Base-by-base conservation (phyloP, 1,140 invertebrate genomes). In the Heliconius hermathena region DNA sequence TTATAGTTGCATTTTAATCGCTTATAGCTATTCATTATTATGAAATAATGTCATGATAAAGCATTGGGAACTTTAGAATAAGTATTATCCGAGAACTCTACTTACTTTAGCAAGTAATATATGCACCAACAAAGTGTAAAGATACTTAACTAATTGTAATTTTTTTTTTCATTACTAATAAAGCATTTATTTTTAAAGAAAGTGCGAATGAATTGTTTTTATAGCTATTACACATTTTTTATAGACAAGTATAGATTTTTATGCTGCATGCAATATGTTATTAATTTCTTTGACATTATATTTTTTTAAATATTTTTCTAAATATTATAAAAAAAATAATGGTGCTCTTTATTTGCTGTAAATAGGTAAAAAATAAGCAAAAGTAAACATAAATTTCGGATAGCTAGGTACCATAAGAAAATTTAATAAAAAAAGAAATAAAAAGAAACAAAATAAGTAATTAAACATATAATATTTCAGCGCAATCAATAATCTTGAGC, bases 401-500 rank as follows among this genome's bases (percentile, higher is more conserved):
- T 13, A 66, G 3, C 18, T n/a, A 29, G 11, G 11, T 22, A 11
- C 1, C 4, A 66, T n/a, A 66, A 26, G 2, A 66, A 29, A 29
- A 60, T 1, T 66, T 29, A 29, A 3, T 29, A 66, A 29, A 66
- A 22, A 60, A 60, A 60, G 54, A 60, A 60, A 60, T 60, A 22
- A 60, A 60, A 60, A 66, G 26, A 66, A 66, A 66, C 60, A 66
- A 13, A 29, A 66, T 46, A 33, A 74, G 71, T 81, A 71, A 71
- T 78, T 81, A 84, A 84, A 78, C 80, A 70, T 83, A 70, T 82
- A 83, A 26, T 80, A 89, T 88, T 87, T 88, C 87, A 66, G 60
- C 60, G 26, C 85, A 87, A 66, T 57, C 87, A 86, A 89, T 90
- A 86, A 88, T 78, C 80, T 81, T 93, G 93, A 94, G 93, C 93